Conservation (phyloP, 2,113 vertebrate species). For the Alces alces region DNA sequence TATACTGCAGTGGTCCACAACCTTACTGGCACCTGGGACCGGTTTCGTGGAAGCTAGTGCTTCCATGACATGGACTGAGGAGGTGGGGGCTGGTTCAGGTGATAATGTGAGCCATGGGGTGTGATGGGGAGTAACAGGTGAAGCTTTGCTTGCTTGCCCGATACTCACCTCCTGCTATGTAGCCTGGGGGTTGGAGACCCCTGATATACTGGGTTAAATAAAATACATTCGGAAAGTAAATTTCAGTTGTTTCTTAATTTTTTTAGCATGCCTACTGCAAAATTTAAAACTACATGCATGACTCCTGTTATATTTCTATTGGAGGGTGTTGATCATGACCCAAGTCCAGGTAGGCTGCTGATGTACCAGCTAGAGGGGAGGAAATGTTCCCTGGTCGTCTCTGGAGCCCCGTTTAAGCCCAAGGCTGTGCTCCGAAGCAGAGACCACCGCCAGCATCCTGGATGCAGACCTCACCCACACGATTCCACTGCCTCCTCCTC, state of each 20-base stretch:
- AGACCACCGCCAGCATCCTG: fast-evolving
- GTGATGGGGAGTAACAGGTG: neutral
- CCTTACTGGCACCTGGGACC: neutral
- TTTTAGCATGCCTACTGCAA: neutral
- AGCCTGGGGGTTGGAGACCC: neutral
- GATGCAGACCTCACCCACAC: fast-evolving
- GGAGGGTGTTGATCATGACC: neutral
- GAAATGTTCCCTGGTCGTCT: neutral
- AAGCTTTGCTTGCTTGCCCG: neutral
- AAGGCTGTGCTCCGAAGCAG: fast-evolving
- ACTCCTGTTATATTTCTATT: neutral
- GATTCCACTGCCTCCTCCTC: neutral
- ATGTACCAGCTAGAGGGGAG: neutral
- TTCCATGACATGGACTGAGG: neutral
- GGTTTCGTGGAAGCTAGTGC: fast-evolving
- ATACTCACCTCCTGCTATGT: neutral
- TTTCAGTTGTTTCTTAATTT: neutral
- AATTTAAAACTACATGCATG: neutral
- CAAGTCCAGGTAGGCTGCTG: neutral
- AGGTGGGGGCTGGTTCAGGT: neutral
- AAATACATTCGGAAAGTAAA: neutral
- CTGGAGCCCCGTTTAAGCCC: neutral
- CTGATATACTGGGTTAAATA: neutral
- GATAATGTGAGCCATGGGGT: neutral
- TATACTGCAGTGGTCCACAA: neutral